phyloP scores from a whole-genome alignment of 2,888 invertebrate genomes.

The Tenthredo notha region DNA sequence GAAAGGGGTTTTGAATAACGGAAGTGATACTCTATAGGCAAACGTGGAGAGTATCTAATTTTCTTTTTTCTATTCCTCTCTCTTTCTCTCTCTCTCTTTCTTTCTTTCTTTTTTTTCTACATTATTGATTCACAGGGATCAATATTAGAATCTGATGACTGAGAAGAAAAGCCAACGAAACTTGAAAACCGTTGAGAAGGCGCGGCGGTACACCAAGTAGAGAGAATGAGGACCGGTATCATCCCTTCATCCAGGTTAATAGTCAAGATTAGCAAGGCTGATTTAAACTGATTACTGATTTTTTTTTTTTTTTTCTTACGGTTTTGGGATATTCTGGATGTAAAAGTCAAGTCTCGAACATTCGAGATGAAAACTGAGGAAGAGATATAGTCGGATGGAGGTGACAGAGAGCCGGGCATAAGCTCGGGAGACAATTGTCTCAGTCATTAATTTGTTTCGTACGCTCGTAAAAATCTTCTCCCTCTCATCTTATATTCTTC shows the following conservation, averaged over 20 bases:
- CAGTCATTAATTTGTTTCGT: conserved; percentile 55
- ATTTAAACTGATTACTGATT: background rate
- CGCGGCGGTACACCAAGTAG: background rate
- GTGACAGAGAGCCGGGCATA: conserved; percentile 37
- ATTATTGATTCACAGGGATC: conserved; percentile 33
- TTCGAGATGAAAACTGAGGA: background rate
- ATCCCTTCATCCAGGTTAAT: background rate
- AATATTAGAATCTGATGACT: conserved; percentile 44
- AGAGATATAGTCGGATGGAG: background rate
- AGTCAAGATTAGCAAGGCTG: background rate
- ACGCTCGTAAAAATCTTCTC: conserved; percentile 53
- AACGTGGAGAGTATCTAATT: background rate
- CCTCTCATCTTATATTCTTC: background rate
- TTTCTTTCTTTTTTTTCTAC: background rate
- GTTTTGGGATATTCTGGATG: background rate
- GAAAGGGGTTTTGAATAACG: background rate
- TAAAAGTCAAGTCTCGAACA: background rate
- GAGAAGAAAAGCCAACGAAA: background rate
- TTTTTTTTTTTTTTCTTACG: background rate
- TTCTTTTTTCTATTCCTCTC: background rate
- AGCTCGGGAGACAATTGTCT: conserved; percentile 52
- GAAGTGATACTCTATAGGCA: background rate
- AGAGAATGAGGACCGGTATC: background rate
- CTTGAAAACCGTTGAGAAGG: conserved; percentile 11
- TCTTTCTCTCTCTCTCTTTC: background rate